These are phyloP conservation scores for Clinocottus analis DNA, from an alignment of 2,113 vertebrate species.

Conservation along the genomic window DNA sequence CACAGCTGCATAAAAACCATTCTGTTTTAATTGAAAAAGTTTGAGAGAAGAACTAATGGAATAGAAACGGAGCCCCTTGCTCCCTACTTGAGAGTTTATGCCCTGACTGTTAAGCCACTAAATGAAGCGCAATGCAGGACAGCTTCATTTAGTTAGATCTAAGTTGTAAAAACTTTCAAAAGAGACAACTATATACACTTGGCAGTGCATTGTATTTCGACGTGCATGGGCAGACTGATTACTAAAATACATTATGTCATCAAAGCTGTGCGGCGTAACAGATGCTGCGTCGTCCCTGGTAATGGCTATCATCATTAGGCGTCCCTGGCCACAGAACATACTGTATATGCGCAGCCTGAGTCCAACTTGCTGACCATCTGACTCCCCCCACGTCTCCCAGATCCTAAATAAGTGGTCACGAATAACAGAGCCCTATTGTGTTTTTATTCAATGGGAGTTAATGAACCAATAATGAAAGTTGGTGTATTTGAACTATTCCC, in stretches of 20 bases:
- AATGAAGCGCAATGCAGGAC: neutral
- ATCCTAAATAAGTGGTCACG: neutral
- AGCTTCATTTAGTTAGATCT: conserved; percentile 6
- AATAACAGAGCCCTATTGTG: neutral
- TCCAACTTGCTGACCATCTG: neutral
- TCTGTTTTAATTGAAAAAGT: neutral
- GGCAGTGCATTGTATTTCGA: neutral
- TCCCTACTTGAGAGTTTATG: conserved; percentile 17
- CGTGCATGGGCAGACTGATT: neutral
- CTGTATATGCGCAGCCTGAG: neutral
- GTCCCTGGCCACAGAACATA: neutral
- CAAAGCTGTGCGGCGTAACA: neutral
- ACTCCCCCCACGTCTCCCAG: neutral
- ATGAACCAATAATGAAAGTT: neutral
- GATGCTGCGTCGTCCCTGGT: neutral
- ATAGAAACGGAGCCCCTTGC: neutral
- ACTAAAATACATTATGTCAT: neutral
- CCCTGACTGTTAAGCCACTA: conserved; percentile 5
- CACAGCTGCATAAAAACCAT: neutral
- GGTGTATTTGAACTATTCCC: neutral
- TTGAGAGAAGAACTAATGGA: neutral
- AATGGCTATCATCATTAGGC: conserved; percentile 1
- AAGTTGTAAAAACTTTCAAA: neutral
- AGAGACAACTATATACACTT: neutral
- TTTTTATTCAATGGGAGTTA: neutral